Base-by-base conservation (phyloP, 2,113 vertebrate genomes). In the Pao palembangensis region DNA sequence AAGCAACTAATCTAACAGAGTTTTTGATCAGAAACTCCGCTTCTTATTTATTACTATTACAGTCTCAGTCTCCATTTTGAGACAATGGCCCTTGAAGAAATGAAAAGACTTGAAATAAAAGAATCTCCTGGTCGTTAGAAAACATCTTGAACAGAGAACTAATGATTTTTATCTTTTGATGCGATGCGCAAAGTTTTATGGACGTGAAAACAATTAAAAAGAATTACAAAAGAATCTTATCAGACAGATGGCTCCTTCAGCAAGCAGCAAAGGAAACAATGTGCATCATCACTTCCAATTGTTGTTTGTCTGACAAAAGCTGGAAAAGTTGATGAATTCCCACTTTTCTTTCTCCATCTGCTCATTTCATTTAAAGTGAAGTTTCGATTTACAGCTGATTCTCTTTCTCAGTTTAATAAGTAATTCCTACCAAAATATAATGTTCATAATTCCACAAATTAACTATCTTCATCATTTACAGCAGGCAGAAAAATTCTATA, bases 91-190 rank as follows among this genome's bases (percentile, higher is more conserved):
- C 81, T 87, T 88, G 83, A 89, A 90, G 84, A 83, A 84, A 67
- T 64, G 69, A 83, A 83, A 78, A 74, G 67, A 61, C 61, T 80
- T 66, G 68, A 82, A 87, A 84, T 81, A 73, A 88, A 87, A 85
- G 75, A 82, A 84, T 81, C 62, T 75, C 81, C 51, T 76, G 73
- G 67, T 73, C 86, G 82, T 86, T 76, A 86, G 76, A 81, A 51
- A 57, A 59, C 63, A 80, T 75, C 78, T 85, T 82, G 68, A 87
- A 86, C 25, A 55, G 65, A 62, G 76, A 75, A 70, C 73, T 82
- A 73, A 88, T 82, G 76, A 84, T 84, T 73, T 78, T 60, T 64
- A 46, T 73, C 79, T 79, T 90, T 87, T 90, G 85, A 90, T 82
- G 85, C 49, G 0, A 53, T 28, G 8, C 55, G 59, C 56, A 64